These are phyloP conservation scores for Hiodon alosoides DNA, from an alignment of 2,113 vertebrate genomes.

Conservation along the genomic window DNA sequence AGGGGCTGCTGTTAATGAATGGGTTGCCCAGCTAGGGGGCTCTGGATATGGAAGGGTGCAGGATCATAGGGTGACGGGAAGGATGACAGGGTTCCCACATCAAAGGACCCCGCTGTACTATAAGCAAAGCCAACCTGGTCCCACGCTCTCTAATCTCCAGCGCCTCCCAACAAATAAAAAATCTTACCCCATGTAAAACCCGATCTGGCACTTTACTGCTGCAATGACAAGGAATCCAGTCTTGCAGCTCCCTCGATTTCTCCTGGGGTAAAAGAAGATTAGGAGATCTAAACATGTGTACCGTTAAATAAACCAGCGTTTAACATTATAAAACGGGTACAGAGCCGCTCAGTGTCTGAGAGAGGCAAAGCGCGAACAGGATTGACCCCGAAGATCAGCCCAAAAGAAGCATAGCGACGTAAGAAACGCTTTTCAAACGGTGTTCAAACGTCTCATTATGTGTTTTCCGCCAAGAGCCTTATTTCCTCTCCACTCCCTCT, in stretches of 20 bases:
- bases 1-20: background rate
- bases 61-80: background rate
- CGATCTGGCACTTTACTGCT: slow-evolving; percentile 2
- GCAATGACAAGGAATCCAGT: slow-evolving; percentile 2
- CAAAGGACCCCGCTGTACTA: background rate
- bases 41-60: background rate
- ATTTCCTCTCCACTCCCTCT: background rate
- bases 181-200: background rate
- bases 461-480: background rate
- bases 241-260: slow-evolving; percentile 6
- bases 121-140: background rate
- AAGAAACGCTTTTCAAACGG: background rate
- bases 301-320: slow-evolving; percentile 11
- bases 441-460: background rate
- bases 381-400: slow-evolving; percentile 5
- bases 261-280: slow-evolving; percentile 18
- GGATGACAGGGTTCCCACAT: background rate
- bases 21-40: background rate
- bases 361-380: background rate
- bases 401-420: background rate
- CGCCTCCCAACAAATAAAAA: background rate
- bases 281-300: slow-evolving; percentile 14
- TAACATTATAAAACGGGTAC: slow-evolving; percentile 1
- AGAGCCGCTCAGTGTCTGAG: background rate
- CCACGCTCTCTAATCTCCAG: slow-evolving; percentile 1